A percentile compares a stretch with the other conserved stretches of the same genome.
These are phyloP conservation scores for Micromesistius poutassou DNA, from an alignment of 2,797 vertebrate genomes.

Conservation along the genomic window DNA sequence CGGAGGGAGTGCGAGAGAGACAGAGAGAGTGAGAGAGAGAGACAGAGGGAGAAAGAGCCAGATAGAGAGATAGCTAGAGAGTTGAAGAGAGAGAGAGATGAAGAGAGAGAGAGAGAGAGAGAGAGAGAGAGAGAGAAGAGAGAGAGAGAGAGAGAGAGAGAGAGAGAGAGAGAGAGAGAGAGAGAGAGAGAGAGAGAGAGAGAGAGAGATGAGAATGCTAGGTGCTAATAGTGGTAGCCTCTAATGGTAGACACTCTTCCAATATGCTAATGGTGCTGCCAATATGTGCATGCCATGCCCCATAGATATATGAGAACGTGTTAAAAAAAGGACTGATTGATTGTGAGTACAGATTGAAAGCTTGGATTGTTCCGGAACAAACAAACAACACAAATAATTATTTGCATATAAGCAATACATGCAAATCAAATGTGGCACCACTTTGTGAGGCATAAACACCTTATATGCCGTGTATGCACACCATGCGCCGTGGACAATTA, in stretches of 20 bases:
- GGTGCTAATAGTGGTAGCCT: neutral
- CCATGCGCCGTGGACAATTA: neutral
- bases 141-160: conserved; percentile 14
- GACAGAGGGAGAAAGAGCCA: too few species aligned
- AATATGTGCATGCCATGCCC: conserved; percentile 51
- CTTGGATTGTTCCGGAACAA: neutral
- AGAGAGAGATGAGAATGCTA: too few species aligned
- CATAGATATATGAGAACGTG: conserved; percentile 18
- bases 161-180: too few species aligned
- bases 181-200: too few species aligned
- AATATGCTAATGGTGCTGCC: conserved; percentile 43
- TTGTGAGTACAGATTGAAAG: neutral
- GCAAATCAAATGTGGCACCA: neutral
- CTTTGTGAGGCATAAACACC: neutral
- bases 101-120: too few species aligned
- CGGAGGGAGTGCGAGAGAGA: neutral
- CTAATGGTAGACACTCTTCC: conserved; percentile 20
- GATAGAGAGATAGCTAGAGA: neutral
- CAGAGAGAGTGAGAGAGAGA: too few species aligned
- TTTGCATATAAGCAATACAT: too few species aligned
- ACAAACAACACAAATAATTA: neutral
- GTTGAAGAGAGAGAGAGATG: too few species aligned
- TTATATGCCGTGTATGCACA: neutral
- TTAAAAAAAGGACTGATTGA: too few species aligned
- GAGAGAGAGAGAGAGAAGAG: too few species aligned